Evolutionary conservation across 2,888 invertebrate species (phyloP), one percentile per base, ranked within the genome.

Genomic region (Sinotaia quadrata): DNA sequence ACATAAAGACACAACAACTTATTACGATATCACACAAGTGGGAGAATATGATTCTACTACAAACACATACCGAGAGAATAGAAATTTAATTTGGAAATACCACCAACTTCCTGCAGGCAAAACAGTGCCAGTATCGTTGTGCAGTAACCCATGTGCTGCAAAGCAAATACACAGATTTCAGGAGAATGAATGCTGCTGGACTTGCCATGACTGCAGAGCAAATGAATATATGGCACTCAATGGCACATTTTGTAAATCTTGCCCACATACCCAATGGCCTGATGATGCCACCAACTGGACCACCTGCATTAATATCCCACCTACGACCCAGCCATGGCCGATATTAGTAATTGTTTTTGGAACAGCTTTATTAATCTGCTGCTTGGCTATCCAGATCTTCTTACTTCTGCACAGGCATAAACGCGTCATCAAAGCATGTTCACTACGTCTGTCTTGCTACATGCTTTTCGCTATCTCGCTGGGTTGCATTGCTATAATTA

Each of bases 341-440:
- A n/a, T 67, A 15, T 49, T 73, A 27, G 51, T 68, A 15, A 37
- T 71, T 0, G 27, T 37, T 8, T 44, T 72, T 27, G 56, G 69
- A 0, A 7, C 33, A 10, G 29, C 67, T 2, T 72, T 73, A 4
- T 51, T 73, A 7, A 8, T 61, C 0, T 27, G n/a, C 12, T 37
- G 66, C 12, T 0, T 63, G 8, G 33, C 59, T 5, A 44, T 72
- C 2, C 60, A 59, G 2, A 44, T 41, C 2, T 61, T 61, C 37
- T 78, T 68, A 56, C 27, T 72, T 24, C 34, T 49, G 15, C 60
- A 68, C 52, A 66, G 75, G 27, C 57, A 75, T 7, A 69, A 73
- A 29, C 71, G 78, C 7, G 72, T 83, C 33, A 84, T 85, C 65
- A 84, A 84, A 67, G 83, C 85, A 2, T 76, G 80, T 0, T 80